These are phyloP conservation scores for Myotis lucifugus DNA, from an alignment of 2,113 vertebrate species.

Conservation along the genomic window DNA sequence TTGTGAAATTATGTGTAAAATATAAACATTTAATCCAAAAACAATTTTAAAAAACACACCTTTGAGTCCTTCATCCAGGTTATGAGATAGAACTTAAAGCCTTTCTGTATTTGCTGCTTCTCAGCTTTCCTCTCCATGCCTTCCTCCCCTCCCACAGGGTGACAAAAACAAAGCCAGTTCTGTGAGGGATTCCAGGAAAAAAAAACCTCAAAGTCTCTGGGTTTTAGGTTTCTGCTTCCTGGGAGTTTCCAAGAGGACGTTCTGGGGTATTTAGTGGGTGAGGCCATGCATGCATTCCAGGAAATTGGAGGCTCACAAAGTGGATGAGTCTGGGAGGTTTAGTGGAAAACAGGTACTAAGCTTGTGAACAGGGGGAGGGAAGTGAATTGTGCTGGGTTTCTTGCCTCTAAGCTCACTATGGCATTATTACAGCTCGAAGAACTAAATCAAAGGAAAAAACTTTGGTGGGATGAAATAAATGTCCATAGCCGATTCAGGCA, in stretches of 20 bases:
- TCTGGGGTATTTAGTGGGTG: neutral
- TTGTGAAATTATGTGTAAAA: constrained; percentile 1
- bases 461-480: neutral
- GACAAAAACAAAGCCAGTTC: neutral
- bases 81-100: neutral
- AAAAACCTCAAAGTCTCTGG: neutral
- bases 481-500: neutral
- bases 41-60: neutral
- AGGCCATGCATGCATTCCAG: neutral
- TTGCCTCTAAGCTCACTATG: neutral
- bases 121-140: neutral
- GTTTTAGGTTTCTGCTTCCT: neutral
- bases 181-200: neutral
- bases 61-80: neutral
- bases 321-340: neutral
- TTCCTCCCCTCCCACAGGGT: neutral
- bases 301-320: neutral
- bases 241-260: constrained; percentile 2
- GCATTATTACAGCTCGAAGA: neutral
- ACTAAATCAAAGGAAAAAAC: neutral
- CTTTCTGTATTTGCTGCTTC: neutral
- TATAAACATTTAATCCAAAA: neutral
- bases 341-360: neutral
- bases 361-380: neutral
- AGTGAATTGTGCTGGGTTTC: neutral